Conservation (phyloP, 2,113 vertebrate genomes). For the Tiliqua scincoides region DNA sequence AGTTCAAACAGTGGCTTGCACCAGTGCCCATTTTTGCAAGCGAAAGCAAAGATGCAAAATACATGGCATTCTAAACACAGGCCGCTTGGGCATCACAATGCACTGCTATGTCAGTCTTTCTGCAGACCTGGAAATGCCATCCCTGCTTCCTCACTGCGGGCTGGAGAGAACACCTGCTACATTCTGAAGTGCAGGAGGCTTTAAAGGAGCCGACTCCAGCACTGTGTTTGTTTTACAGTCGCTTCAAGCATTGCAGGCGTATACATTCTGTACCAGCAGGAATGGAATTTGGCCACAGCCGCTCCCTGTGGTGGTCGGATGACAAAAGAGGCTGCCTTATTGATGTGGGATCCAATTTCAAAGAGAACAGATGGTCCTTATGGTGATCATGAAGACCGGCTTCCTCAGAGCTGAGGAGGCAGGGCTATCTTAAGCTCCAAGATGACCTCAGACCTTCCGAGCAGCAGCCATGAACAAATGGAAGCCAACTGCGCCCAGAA, state of each 20-base stretch:
- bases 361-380: conserved; percentile 43
- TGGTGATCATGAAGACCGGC: conserved; percentile 42
- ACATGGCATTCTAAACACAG: neutral
- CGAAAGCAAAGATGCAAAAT: neutral
- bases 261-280: accelerated
- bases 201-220: neutral
- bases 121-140: neutral
- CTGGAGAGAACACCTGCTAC: too few species aligned
- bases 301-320: neutral
- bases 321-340: neutral
- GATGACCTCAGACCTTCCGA: conserved; percentile 48
- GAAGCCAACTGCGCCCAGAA: too few species aligned
- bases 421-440: conserved; percentile 48
- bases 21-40: neutral
- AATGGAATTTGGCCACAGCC: accelerated
- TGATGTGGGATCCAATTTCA: neutral
- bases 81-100: neutral
- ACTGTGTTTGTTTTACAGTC: neutral
- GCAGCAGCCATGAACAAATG: conserved; percentile 16
- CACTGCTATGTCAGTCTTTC: neutral
- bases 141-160: too few species aligned
- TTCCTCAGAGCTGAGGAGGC: conserved; percentile 48
- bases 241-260: neutral
- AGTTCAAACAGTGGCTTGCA: too few species aligned
- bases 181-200: neutral